A percentile compares a stretch with the other conserved stretches of the same genome.
Evolutionary conservation across 2,113 vertebrate species (phyloP).

Genomic region (Alces alces): DNA sequence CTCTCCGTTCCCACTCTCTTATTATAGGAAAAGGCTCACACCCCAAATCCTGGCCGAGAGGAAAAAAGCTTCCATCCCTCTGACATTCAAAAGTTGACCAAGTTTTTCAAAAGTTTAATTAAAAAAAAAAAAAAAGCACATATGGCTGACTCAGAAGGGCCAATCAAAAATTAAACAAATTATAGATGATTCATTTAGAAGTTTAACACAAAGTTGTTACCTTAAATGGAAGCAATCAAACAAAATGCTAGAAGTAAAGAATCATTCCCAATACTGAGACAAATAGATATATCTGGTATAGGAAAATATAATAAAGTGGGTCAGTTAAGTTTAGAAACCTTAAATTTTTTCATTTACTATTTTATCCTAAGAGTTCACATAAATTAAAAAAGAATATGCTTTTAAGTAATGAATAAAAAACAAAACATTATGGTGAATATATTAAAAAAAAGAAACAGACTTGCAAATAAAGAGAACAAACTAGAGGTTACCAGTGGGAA

Average conservation of each 20-base stretch:
- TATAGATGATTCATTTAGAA: neutral
- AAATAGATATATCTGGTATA: neutral
- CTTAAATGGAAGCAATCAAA: slow-evolving; percentile 30
- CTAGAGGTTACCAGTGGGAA: neutral
- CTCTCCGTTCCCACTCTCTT: neutral
- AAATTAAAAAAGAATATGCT: slow-evolving; percentile 37
- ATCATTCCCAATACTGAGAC: slow-evolving; percentile 9
- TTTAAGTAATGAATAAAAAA: slow-evolving; percentile 29
- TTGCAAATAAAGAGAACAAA: neutral
- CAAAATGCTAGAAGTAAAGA: slow-evolving; percentile 17
- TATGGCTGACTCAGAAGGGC: slow-evolving; percentile 6
- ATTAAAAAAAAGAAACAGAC: neutral
- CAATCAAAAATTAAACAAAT: slow-evolving; percentile 60
- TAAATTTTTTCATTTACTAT: neutral
- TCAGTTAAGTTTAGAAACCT: neutral
- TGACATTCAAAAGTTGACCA: slow-evolving; percentile 28
- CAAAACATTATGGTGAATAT: neutral
- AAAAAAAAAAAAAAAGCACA: neutral
- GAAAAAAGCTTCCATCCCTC: neutral
- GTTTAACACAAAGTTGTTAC: slow-evolving; percentile 23
- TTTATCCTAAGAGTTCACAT: neutral
- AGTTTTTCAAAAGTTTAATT: slow-evolving; percentile 36
- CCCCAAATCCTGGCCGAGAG: neutral
- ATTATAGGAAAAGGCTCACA: neutral
- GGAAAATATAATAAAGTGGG: slow-evolving; percentile 17